Percentiles rank a stretch among this genome's conserved stretches.
phyloP scores from a whole-genome alignment of 2,113 vertebrate genomes.

The Aldabrachelys gigantea region DNA sequence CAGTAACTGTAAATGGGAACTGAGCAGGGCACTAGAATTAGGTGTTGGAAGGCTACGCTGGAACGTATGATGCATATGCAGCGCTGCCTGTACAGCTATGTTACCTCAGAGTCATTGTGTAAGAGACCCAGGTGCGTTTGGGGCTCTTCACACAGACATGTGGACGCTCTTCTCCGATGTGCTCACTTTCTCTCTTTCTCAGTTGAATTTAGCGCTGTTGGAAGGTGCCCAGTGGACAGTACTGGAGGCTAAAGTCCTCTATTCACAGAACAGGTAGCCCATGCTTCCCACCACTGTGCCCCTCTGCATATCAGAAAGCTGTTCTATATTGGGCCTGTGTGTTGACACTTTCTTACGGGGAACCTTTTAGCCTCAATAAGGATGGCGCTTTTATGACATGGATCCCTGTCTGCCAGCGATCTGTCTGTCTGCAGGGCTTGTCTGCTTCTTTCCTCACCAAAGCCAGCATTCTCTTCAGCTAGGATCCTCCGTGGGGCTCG shows the following conservation, averaged over 20 bases:
- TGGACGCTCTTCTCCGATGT: neutral
- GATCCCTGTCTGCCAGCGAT: accelerated
- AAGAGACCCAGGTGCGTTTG: neutral
- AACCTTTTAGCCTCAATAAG: neutral
- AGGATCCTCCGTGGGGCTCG: neutral
- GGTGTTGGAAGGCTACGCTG: neutral
- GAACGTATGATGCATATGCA: accelerated
- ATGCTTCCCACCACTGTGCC: neutral
- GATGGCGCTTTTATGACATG: neutral
- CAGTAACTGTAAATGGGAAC: neutral
- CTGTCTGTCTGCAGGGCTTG: neutral
- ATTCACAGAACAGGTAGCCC: neutral
- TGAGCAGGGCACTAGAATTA: neutral
- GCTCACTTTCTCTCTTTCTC: neutral
- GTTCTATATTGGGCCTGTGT: neutral
- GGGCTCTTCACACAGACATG: neutral
- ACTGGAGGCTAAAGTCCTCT: neutral
- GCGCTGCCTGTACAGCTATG: neutral
- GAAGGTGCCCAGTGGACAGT: neutral
- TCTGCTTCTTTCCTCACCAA: neutral
- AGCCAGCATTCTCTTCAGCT: neutral
- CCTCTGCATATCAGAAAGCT: neutral
- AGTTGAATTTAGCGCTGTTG: neutral
- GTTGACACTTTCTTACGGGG: neutral
- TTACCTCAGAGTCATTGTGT: neutral